These are phyloP conservation scores for Anoncus sp. DNA, from an alignment of 2,888 invertebrate genomes.

Conservation along the genomic window DNA sequence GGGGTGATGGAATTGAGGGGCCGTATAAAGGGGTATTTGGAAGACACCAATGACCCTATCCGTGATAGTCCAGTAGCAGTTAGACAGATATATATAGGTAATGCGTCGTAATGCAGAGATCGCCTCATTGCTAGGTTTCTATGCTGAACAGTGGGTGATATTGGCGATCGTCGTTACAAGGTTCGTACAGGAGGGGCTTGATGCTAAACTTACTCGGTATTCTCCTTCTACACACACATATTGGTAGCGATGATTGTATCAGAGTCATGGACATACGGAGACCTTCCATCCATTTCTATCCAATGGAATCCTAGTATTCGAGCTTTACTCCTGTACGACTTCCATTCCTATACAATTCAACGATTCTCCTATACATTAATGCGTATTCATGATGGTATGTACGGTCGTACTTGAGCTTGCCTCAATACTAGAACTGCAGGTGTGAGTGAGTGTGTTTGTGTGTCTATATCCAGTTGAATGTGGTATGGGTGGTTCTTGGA, in stretches of 20 bases:
- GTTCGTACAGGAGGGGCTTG: constrained; percentile 7
- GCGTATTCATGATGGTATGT: constrained; percentile 66
- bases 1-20: background rate
- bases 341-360: constrained; percentile 36
- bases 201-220: constrained; percentile 39
- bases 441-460: no score
- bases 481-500: constrained; percentile 70
- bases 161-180: constrained; percentile 52
- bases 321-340: constrained; percentile 31
- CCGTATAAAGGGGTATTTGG: background rate
- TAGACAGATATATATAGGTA: constrained; percentile 41
- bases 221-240: no score
- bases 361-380: constrained; percentile 63
- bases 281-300: no score
- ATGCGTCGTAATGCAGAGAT: constrained; percentile 45
- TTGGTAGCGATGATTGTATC: constrained; percentile 47
- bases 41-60: constrained; percentile 27
- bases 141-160: constrained; percentile 28
- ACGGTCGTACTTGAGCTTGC: constrained; percentile 53
- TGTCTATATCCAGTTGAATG: constrained; percentile 14
- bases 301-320: constrained; percentile 13
- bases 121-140: constrained; percentile 40
- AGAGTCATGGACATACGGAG: constrained; percentile 37
- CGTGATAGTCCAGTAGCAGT: constrained; percentile 18
- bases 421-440: background rate